These are phyloP conservation scores for Podarcis lilfordi DNA, from an alignment of 2,797 vertebrate species.

Conservation along the genomic window DNA sequence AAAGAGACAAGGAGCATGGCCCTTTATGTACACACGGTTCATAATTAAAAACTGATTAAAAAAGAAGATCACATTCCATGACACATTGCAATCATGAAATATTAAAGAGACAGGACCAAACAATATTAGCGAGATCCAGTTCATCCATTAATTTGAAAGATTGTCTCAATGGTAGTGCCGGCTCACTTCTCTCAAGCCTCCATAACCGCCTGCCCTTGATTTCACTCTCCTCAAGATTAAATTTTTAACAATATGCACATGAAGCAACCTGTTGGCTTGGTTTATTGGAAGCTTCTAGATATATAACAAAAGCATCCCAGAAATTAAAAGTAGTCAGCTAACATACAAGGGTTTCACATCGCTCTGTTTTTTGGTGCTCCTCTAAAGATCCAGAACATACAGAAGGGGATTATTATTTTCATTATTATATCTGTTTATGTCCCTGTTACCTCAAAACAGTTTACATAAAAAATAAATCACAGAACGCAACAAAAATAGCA, in stretches of 20 bases:
- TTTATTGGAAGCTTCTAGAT: neutral
- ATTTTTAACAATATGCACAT: conserved; percentile 15
- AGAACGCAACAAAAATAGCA: too few relatives aligned
- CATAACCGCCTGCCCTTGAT: neutral
- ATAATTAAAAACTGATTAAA: conserved; percentile 8
- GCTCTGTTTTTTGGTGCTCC: neutral
- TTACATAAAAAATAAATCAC: too few relatives aligned
- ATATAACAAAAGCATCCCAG: conserved; percentile 22
- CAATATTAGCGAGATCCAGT: conserved; percentile 14
- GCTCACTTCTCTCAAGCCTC: neutral
- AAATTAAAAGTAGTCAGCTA: conserved; percentile 32
- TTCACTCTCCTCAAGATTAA: conserved; percentile 39
- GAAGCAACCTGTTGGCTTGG: neutral
- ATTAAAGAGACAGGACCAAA: conserved; percentile 35
- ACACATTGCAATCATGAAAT: neutral
- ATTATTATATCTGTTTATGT: too few relatives aligned
- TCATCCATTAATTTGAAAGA: conserved; percentile 42
- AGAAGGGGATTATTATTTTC: neutral
- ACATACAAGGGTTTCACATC: neutral
- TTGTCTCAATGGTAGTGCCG: conserved; percentile 10
- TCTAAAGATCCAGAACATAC: neutral
- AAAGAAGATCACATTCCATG: neutral
- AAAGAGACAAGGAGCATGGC: neutral
- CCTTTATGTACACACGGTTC: neutral
- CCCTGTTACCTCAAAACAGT: too few relatives aligned